Conservation (phyloP, 2,113 vertebrate genomes). For the Scytalopus superciliaris region DNA sequence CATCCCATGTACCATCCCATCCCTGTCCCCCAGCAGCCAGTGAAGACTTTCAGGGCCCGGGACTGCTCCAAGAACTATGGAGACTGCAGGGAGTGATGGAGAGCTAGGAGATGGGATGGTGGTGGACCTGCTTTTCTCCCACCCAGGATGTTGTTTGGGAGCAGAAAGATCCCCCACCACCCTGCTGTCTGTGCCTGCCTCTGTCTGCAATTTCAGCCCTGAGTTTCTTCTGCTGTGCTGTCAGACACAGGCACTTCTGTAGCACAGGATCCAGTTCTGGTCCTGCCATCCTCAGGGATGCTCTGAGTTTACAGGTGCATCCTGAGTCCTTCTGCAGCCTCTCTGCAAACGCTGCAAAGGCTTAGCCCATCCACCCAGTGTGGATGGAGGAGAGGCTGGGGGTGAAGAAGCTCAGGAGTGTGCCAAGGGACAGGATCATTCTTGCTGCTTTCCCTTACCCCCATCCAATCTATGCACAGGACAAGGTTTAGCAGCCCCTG, state of each 20-base stretch:
- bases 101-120: neutral
- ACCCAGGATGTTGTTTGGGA: neutral
- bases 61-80: neutral
- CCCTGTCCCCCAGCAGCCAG: neutral
- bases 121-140: neutral
- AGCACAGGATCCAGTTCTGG: neutral
- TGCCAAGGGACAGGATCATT: neutral
- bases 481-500: neutral
- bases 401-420: neutral
- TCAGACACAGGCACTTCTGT: neutral
- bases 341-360: rapidly evolving
- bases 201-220: rapidly evolving
- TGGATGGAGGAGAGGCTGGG: neutral
- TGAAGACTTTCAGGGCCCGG: neutral
- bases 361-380: neutral
- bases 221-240: neutral
- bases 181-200: neutral
- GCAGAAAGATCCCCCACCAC: neutral
- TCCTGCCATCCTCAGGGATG: rapidly evolving
- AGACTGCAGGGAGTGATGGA: neutral
- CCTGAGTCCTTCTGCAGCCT: neutral
- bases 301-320: neutral
- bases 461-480: rapidly evolving
- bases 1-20: neutral
- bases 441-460: neutral